Conservation (phyloP, 2,888 invertebrate species). For the Agrotis clavis region DNA sequence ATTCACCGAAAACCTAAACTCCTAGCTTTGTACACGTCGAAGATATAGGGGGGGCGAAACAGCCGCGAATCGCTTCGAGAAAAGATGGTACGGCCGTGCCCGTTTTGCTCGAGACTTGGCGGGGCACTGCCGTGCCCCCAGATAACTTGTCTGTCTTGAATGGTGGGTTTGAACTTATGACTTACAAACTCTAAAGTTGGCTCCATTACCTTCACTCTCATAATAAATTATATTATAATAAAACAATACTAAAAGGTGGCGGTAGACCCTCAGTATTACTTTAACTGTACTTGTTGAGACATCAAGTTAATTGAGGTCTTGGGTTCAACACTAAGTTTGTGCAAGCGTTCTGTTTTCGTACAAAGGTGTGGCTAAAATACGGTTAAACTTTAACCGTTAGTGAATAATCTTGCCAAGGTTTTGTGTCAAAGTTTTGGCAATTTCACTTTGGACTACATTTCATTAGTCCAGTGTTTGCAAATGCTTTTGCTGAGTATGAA, state of each 20-base stretch:
- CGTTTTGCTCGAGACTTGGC: too few relatives aligned
- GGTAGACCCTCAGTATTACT: constrained; percentile 13
- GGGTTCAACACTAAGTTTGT: constrained; percentile 24
- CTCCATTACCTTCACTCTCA: not conserved
- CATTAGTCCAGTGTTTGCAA: not conserved
- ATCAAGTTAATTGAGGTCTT: constrained; percentile 32
- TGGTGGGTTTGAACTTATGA: too few relatives aligned
- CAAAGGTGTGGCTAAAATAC: constrained; percentile 15
- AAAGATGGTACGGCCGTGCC: too few relatives aligned
- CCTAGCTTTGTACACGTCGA: too few relatives aligned
- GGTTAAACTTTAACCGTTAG: constrained; percentile 11
- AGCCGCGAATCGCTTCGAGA: too few relatives aligned
- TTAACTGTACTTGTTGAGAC: constrained; percentile 29
- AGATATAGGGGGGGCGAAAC: too few relatives aligned
- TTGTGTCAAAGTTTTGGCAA: not conserved
- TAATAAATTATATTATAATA: not conserved
- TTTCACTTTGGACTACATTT: not conserved
- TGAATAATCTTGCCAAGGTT: not conserved
- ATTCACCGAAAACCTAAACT: too few relatives aligned
- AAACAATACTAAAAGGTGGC: not conserved
- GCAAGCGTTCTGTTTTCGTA: constrained; percentile 13
- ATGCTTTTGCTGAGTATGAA: not conserved
- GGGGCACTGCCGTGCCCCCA: too few relatives aligned
- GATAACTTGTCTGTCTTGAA: too few relatives aligned
- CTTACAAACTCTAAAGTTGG: too few relatives aligned